Evolutionary conservation across 2,888 invertebrate species (phyloP), one percentile per base, ranked within the genome.

Genomic region (Drosophila borborema): DNA sequence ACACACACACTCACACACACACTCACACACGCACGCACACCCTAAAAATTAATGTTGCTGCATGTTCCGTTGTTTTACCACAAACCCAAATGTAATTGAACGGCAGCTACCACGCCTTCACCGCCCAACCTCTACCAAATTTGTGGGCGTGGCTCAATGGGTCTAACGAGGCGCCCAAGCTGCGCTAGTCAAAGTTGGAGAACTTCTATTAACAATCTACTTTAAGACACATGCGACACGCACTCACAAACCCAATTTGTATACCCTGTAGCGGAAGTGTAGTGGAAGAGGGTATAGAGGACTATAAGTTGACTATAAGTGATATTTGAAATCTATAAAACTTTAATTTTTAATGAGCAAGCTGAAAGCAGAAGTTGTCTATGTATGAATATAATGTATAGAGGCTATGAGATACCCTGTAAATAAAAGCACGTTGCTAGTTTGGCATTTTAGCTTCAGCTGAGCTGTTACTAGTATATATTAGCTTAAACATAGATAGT

Each of bases 171-270:
- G 77, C 46, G 62, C 61, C 40, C n/a, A n/a, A n/a, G 23, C 18
- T 16, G 38, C 53, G 51, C 62, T 31, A 20, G 41, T 62, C 38
- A 53, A 34, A 55, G 28, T 45, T 55, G 49, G 59, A 48, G 65
- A 86, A 86, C 67, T 72, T 73, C 75, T 73, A 75, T 78, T 78
- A 75, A 64, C 34, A 60, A 72, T 59, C 70, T 72, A 65, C 64
- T 67, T 70, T 40, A 68, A 62, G 68, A 46, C 82, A 59, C 74
- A 72, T 72, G 75, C 56, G 41, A 65, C 77, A 61, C 69, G 51
- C 31, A 40, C 40, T 23, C 40, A 54, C 28, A 38, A 62, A 31
- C 49, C 53, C 64, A 65, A 66, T 66, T 53, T 20, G 36, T 3
- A 6, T 58, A 36, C 67, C 58, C 67, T 69, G 20, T 28, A 31